A percentile compares a stretch with the other conserved stretches of the same genome.
Conservation (phyloP, 2,113 vertebrate genomes). For the Crotalus helleri region DNA sequence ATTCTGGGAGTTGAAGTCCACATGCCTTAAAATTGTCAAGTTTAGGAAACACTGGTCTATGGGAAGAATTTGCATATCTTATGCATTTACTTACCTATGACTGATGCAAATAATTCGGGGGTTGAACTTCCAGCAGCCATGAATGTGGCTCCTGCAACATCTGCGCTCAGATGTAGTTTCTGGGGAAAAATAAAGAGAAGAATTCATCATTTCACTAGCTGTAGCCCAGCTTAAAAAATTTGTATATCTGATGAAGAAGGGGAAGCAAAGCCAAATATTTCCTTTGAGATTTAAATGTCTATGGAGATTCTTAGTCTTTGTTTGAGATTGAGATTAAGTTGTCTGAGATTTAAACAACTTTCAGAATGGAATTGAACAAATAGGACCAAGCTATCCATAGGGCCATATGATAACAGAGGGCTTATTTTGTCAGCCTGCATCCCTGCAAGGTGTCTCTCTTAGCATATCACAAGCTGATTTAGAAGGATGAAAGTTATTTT, state of each 20-base stretch:
- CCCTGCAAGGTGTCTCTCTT: neutral
- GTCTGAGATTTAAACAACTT: neutral
- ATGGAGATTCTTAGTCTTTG: neutral
- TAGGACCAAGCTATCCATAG: neutral
- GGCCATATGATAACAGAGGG: neutral
- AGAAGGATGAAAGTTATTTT: neutral
- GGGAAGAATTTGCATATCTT: neutral
- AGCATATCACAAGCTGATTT: neutral
- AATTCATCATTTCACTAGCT: neutral
- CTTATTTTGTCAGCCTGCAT: neutral
- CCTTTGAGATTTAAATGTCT: neutral
- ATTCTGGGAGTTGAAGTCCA: too few species aligned
- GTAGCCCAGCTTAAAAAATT: neutral
- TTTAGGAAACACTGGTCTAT: neutral
- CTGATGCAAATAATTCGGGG: conserved; percentile 93
- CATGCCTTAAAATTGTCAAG: too few species aligned
- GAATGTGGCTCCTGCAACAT: conserved; percentile 97
- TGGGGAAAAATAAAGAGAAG: conserved; percentile 62
- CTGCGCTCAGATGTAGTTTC: conserved; percentile 94
- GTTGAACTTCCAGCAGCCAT: conserved; percentile 99
- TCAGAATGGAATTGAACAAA: neutral
- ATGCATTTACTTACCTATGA: conserved; percentile 81
- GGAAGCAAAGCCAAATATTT: neutral
- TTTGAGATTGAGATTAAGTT: neutral
- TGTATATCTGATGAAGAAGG: neutral